These are phyloP conservation scores for Sinohyriopsis cumingii DNA, from an alignment of 2,888 invertebrate species.

Conservation along the genomic window DNA sequence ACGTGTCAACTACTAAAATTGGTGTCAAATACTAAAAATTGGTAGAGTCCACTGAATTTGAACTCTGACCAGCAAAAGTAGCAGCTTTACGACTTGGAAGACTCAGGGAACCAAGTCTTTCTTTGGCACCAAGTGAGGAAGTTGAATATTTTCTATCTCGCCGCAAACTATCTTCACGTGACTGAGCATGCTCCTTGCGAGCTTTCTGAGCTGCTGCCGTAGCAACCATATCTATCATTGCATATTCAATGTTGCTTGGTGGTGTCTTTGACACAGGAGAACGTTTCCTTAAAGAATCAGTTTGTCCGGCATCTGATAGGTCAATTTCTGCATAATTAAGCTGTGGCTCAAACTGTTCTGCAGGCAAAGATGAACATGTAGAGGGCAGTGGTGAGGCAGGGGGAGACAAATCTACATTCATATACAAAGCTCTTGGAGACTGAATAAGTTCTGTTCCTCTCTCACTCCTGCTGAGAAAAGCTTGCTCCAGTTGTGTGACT, in stretches of 20 bases:
- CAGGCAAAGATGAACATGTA: constrained; percentile 3
- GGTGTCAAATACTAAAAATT: constrained; percentile 6
- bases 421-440: constrained; percentile 35
- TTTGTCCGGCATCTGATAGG: constrained; percentile 39
- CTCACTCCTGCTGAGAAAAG: constrained; percentile 26
- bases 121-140: constrained; percentile 7
- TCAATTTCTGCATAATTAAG: constrained; percentile 71
- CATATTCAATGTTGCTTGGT: constrained; percentile 63
- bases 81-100: constrained; percentile 17
- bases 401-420: constrained; percentile 51
- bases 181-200: constrained; percentile 66
- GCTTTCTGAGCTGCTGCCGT: constrained; percentile 68
- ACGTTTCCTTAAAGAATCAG: constrained; percentile 34
- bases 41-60: constrained; percentile 27
- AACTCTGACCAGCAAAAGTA: constrained; percentile 21
- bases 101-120: constrained; percentile 12
- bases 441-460: constrained; percentile 23
- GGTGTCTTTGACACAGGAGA: constrained; percentile 31
- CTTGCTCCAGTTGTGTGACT: constrained; percentile 28
- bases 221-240: constrained; percentile 69
- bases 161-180: constrained; percentile 62
- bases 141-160: constrained; percentile 23
- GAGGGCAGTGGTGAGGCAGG: constrained; percentile 43
- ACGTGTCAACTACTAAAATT: too few relatives aligned
- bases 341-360: constrained; percentile 51